Evolutionary conservation across 2,113 vertebrate species (phyloP).

Genomic region (Acanthochromis polyacanthus): DNA sequence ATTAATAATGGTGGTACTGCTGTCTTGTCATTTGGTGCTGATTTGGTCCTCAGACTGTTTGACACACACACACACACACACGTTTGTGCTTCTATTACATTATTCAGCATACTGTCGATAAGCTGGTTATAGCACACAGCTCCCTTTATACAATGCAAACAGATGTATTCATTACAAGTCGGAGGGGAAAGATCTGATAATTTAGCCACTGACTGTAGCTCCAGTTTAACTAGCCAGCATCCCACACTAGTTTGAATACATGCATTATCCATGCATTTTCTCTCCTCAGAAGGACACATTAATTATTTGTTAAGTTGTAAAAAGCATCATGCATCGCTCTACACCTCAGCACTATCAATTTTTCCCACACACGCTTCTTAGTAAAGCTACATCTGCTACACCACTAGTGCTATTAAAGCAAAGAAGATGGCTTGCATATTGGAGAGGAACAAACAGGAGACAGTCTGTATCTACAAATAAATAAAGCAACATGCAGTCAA

Average conservation of each 20-base stretch:
- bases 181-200: conserved; percentile 32
- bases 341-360: conserved; percentile 63
- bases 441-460: conserved; percentile 32
- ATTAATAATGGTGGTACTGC: too few relatives aligned
- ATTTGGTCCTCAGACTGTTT: not conserved
- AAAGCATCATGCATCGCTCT: conserved; percentile 72
- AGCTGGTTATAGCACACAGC: conserved; percentile 20
- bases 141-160: conserved; percentile 30
- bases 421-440: conserved; percentile 49
- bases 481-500: conserved; percentile 39
- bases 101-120: conserved; percentile 27
- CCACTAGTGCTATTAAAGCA: conserved; percentile 50
- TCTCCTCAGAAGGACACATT: conserved; percentile 70
- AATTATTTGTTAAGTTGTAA: conserved; percentile 80
- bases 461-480: conserved; percentile 48
- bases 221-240: conserved; percentile 44
- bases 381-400: conserved; percentile 63
- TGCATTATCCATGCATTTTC: conserved; percentile 76
- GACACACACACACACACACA: not conserved
- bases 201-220: conserved; percentile 34
- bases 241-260: conserved; percentile 52
- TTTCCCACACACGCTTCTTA: conserved; percentile 52
- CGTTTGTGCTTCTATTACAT: not conserved
- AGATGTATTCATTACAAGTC: conserved; percentile 28
- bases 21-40: not conserved